A percentile compares a stretch with the other conserved stretches of the same genome.
Conservation (phyloP, 2,888 invertebrate species). For the Drosophila bunnanda region DNA sequence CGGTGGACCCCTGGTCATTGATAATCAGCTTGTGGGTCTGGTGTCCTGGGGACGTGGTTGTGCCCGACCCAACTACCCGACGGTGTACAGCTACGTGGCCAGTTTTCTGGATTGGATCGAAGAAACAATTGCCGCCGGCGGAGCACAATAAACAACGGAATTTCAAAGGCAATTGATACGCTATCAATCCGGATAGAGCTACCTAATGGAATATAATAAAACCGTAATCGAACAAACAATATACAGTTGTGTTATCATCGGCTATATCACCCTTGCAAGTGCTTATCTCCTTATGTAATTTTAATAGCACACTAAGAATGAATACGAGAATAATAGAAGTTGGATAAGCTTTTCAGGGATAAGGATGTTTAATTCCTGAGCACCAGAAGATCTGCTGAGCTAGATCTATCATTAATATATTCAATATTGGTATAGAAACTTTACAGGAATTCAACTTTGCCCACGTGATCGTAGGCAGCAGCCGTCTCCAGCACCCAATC, state of each 20-base stretch:
- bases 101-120: constrained; percentile 77
- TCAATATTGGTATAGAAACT: neutral
- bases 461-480: constrained; percentile 35
- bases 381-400: no score
- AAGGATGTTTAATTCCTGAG: no score
- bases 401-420: no score
- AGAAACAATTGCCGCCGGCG: constrained; percentile 59
- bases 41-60: constrained; percentile 86
- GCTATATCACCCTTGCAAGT: neutral
- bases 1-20: constrained; percentile 81
- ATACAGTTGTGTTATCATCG: neutral
- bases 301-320: neutral
- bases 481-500: constrained; percentile 61
- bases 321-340: neutral
- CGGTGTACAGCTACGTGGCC: constrained; percentile 84
- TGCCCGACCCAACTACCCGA: constrained; percentile 84
- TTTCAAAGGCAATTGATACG: constrained; percentile 25
- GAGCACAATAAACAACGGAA: constrained; percentile 43
- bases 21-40: constrained; percentile 81
- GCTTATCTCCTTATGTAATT: constrained; percentile 32
- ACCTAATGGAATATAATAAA: constrained; percentile 37
- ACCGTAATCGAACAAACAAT: constrained; percentile 39
- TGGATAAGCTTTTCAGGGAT: neutral
- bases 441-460: constrained; percentile 62
- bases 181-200: constrained; percentile 42